Conservation (phyloP, 2,888 invertebrate species). For the Luperina testacea region DNA sequence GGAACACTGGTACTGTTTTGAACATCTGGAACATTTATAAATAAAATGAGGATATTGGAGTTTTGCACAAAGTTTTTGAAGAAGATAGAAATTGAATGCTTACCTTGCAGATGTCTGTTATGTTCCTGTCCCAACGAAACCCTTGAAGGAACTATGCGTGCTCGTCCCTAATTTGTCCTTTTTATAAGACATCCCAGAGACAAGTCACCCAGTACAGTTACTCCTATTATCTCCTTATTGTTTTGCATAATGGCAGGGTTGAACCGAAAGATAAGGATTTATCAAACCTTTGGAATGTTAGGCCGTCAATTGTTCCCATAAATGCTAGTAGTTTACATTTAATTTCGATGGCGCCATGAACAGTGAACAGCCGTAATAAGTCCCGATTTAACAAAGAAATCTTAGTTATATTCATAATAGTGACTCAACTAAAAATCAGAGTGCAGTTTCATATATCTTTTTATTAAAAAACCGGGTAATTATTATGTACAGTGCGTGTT, state of each 20-base stretch:
- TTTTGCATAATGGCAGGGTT: constrained; percentile 75
- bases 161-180: constrained; percentile 64
- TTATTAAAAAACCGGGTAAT: background rate
- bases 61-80: background rate
- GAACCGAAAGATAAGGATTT: constrained; percentile 72
- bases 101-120: constrained; percentile 68
- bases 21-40: constrained; percentile 78
- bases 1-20: constrained; percentile 66
- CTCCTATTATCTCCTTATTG: constrained; percentile 75
- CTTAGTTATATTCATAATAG: background rate
- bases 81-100: constrained; percentile 44
- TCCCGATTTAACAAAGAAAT: background rate
- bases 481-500: background rate
- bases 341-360: constrained; percentile 15
- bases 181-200: constrained; percentile 75
- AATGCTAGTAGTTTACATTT: constrained; percentile 24
- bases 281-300: constrained; percentile 82
- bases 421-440: background rate
- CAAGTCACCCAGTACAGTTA: constrained; percentile 66
- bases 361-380: background rate
- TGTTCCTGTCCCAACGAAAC: constrained; percentile 61
- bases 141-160: constrained; percentile 69
- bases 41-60: background rate
- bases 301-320: constrained; percentile 19
- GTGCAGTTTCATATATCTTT: background rate